Percentiles rank a stretch among this genome's conserved stretches.
These are phyloP conservation scores for Tortrix viridana DNA, from an alignment of 2,888 invertebrate species.

Conservation along the genomic window DNA sequence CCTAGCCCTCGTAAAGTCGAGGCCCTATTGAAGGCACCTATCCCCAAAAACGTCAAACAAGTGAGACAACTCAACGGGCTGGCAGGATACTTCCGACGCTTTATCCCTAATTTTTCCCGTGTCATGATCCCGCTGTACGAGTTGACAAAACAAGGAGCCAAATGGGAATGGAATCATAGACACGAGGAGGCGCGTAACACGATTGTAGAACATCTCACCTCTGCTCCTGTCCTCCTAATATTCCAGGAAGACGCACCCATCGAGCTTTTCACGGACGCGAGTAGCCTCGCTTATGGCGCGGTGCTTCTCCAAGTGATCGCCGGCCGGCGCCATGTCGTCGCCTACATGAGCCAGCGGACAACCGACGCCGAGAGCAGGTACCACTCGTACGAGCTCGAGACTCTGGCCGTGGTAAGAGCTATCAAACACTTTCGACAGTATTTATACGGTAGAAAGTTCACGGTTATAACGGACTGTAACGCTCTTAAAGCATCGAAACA, in stretches of 20 bases:
- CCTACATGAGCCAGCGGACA: constrained; percentile 8
- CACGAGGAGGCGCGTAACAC: not conserved
- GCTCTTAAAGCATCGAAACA: constrained; percentile 21
- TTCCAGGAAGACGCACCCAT: too few species aligned
- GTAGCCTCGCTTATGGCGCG: too few species aligned
- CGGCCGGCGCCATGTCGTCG: too few species aligned
- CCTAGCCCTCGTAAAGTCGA: not conserved
- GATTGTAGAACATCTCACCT: too few species aligned
- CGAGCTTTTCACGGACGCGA: too few species aligned
- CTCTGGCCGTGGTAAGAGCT: constrained; percentile 31
- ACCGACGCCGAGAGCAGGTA: constrained; percentile 17
- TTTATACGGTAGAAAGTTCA: constrained; percentile 13
- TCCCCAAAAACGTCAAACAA: not conserved
- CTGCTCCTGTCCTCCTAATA: too few species aligned
- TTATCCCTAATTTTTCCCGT: too few species aligned
- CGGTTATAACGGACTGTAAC: constrained; percentile 37
- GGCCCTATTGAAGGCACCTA: not conserved
- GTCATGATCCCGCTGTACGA: constrained; percentile 4
- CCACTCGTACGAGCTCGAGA: constrained; percentile 37
- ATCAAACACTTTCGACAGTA: too few species aligned
- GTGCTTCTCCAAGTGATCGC: too few species aligned
- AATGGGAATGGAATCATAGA: not conserved
- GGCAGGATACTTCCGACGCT: not conserved
- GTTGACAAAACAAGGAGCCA: constrained; percentile 22
- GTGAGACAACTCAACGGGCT: not conserved